Percentiles rank a stretch among this genome's conserved stretches.
Conservation (phyloP, 2,888 invertebrate genomes). For the Cephus nigrinus region DNA sequence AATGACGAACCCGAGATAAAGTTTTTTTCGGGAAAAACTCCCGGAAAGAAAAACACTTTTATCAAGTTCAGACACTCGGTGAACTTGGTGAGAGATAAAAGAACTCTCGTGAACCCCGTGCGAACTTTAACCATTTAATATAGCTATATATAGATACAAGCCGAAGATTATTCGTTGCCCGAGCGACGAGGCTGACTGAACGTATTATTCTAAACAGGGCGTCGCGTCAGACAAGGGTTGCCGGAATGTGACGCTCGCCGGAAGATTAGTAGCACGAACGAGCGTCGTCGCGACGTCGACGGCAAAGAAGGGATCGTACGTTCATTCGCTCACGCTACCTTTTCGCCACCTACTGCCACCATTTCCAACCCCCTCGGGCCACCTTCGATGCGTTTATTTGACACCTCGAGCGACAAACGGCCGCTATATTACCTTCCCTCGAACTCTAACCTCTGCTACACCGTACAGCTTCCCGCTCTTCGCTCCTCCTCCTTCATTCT, state of each 20-base stretch:
- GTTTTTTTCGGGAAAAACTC: conserved; percentile 27
- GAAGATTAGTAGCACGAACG: conserved; percentile 20
- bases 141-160: conserved; percentile 20
- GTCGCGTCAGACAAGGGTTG: conserved; percentile 15
- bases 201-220: conserved; percentile 4
- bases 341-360: background rate
- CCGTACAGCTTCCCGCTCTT: conserved; percentile 6
- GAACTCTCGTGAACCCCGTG: conserved; percentile 42
- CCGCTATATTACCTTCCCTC: conserved; percentile 59
- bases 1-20: background rate
- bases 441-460: conserved; percentile 15
- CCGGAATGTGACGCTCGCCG: conserved; percentile 42
- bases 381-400: conserved; percentile 59
- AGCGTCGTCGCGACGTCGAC: conserved; percentile 22
- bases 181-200: background rate
- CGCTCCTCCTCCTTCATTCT: conserved; percentile 3
- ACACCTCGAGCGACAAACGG: conserved; percentile 61
- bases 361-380: conserved; percentile 21
- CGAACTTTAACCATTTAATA: conserved; percentile 57
- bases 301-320: conserved; percentile 1
- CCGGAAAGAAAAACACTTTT: conserved; percentile 59
- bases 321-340: background rate
- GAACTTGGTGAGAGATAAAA: conserved; percentile 50
- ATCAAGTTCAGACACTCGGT: conserved; percentile 57
- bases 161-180: background rate